Percentiles rank a stretch among this genome's conserved stretches.
These are phyloP conservation scores for Gastracanthus pulcherrimus DNA, from an alignment of 2,888 invertebrate genomes.

Conservation along the genomic window DNA sequence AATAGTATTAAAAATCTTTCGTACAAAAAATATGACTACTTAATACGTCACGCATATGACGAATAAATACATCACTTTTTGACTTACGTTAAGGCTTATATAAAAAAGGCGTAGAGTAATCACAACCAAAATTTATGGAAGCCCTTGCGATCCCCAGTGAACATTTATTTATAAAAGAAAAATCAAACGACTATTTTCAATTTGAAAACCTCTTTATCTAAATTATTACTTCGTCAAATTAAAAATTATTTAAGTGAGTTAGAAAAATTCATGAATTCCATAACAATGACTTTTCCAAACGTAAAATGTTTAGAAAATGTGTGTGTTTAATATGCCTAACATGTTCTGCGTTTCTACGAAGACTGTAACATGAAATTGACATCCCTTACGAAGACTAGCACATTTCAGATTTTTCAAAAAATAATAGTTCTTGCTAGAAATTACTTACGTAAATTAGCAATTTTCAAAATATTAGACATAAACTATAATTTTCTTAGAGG, in stretches of 20 bases:
- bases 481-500: no score
- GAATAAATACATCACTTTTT: slow-evolving; percentile 4
- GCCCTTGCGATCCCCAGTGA: slow-evolving; percentile 24
- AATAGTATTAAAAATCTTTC: slow-evolving; percentile 13
- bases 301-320: no score
- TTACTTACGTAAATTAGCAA: no score
- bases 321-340: no score
- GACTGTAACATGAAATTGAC: no score
- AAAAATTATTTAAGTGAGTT: background rate
- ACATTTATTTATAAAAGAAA: background rate
- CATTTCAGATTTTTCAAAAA: no score
- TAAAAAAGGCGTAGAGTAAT: slow-evolving; percentile 18
- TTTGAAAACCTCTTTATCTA: background rate
- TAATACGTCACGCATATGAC: background rate
- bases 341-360: no score
- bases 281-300: no score
- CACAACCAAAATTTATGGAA: slow-evolving; percentile 52
- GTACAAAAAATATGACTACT: slow-evolving; percentile 2
- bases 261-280: no score
- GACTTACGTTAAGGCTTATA: slow-evolving; percentile 19
- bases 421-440: no score
- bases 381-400: no score
- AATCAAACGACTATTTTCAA: background rate
- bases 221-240: background rate
- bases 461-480: no score